These are phyloP conservation scores for Hippoglossus hippoglossus DNA, from an alignment of 2,797 vertebrate genomes.

Conservation along the genomic window DNA sequence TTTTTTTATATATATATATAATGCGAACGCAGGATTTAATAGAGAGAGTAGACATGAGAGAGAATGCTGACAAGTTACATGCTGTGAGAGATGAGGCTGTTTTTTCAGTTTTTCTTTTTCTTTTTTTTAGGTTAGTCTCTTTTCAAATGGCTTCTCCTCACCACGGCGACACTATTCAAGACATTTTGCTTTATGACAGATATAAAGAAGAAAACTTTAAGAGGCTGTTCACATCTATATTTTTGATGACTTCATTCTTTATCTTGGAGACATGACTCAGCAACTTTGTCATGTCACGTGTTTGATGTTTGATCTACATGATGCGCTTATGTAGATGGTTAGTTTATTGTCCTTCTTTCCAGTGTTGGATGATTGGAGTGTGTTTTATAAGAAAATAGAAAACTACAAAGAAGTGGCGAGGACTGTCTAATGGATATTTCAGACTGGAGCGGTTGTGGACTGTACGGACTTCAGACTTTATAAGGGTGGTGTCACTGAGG, in stretches of 20 bases:
- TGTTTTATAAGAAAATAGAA: conserved; percentile 74
- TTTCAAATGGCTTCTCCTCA: conserved; percentile 69
- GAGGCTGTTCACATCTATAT: conserved; percentile 79
- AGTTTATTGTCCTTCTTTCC: conserved; percentile 37
- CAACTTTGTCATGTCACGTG: conserved; percentile 43
- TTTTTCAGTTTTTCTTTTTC: conserved; percentile 59
- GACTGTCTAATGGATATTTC: conserved; percentile 57
- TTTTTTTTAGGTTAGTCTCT: conserved; percentile 53
- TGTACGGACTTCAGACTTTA: conserved; percentile 44
- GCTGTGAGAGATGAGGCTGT: conserved; percentile 48
- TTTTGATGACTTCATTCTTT: conserved; percentile 78
- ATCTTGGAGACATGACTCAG: conserved; percentile 49
- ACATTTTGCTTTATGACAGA: conserved; percentile 71
- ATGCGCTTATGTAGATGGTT: conserved; percentile 57
- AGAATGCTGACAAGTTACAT: conserved; percentile 49
- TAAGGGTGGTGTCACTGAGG: conserved; percentile 25
- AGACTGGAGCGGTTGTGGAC: conserved; percentile 52
- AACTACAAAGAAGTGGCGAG: conserved; percentile 69
- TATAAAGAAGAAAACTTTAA: conserved; percentile 53
- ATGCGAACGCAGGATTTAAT: conserved; percentile 54
- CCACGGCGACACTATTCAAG: conserved; percentile 75
- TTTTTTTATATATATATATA: conserved; percentile 44
- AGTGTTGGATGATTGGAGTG: conserved; percentile 72
- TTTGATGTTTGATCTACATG: conserved; percentile 62
- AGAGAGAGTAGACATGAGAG: conserved; percentile 59